Conservation (phyloP, 2,797 vertebrate genomes). For the Lates japonicus region DNA sequence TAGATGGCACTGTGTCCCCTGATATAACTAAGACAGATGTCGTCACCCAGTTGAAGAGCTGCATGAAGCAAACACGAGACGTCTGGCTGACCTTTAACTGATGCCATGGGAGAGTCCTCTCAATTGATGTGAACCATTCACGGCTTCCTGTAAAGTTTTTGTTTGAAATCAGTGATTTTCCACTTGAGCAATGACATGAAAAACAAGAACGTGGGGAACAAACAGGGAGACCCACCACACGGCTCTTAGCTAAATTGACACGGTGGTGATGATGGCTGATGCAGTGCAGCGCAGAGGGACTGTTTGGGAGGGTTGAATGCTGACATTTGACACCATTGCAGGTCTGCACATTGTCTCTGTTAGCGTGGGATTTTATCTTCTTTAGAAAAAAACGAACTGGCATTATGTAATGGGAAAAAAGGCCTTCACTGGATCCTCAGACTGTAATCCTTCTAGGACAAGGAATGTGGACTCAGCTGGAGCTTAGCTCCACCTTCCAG, state of each 20-base stretch:
- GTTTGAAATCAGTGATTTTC: slow-evolving; percentile 40
- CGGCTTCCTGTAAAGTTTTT: slow-evolving; percentile 12
- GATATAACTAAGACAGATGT: neutral
- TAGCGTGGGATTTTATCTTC: slow-evolving; percentile 58
- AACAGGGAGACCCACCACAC: neutral
- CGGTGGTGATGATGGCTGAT: slow-evolving; percentile 7
- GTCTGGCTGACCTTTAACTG: slow-evolving; percentile 48
- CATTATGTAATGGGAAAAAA: slow-evolving; percentile 70
- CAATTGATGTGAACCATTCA: slow-evolving; percentile 1
- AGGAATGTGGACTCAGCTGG: slow-evolving; percentile 45
- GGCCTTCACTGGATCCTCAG: slow-evolving; percentile 34
- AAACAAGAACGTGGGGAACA: neutral
- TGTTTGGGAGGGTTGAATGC: neutral
- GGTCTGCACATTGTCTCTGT: slow-evolving; percentile 61
- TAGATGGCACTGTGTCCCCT: slow-evolving; percentile 49
- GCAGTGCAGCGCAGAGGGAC: slow-evolving; percentile 2
- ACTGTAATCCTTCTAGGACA: slow-evolving; percentile 54
- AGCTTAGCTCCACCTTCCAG: slow-evolving; percentile 48
- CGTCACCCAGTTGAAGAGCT: neutral
- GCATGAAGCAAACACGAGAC: slow-evolving; percentile 8
- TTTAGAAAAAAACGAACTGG: neutral
- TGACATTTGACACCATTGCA: slow-evolving; percentile 49
- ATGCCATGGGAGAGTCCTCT: slow-evolving; percentile 14
- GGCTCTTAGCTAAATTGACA: slow-evolving; percentile 35
- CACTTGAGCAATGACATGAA: slow-evolving; percentile 21